Percentiles rank a stretch among this genome's conserved stretches.
Conservation (phyloP, 1,140 invertebrate species). For the Caenorhabditis brenneri region DNA sequence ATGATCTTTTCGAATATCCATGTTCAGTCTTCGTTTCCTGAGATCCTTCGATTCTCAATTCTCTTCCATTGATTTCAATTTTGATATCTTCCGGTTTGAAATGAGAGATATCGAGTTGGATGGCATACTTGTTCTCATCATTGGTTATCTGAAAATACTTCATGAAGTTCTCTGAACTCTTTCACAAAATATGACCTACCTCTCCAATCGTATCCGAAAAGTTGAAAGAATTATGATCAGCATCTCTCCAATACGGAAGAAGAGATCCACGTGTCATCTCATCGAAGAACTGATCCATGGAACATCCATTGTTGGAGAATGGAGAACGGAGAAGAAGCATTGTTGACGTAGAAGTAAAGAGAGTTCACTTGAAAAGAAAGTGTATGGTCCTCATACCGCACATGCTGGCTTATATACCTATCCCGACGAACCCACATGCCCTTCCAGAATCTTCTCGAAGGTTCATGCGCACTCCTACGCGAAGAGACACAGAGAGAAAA, state of each 20-base stretch:
- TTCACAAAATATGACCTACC: background rate
- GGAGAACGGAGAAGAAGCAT: conserved; percentile 7
- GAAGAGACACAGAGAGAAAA: background rate
- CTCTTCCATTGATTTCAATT: background rate
- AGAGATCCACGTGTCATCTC: background rate
- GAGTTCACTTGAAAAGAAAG: background rate
- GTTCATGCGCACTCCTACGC: background rate
- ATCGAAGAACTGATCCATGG: background rate
- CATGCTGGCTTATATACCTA: background rate
- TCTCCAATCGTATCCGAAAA: conserved; percentile 10
- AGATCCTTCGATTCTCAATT: background rate
- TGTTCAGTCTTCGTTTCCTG: background rate
- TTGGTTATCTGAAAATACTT: background rate
- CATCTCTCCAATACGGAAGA: conserved; percentile 26
- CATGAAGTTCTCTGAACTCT: background rate
- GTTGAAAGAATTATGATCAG: conserved; percentile 27
- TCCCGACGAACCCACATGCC: background rate
- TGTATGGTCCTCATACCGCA: background rate
- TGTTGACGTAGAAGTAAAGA: background rate
- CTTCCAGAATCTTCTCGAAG: background rate
- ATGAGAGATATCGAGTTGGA: background rate
- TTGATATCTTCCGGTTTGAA: background rate
- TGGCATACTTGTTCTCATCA: background rate
- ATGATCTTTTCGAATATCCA: background rate
- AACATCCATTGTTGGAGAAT: background rate